phyloP scores from a whole-genome alignment of 2,113 vertebrate genomes.

The Pluvialis apricaria region DNA sequence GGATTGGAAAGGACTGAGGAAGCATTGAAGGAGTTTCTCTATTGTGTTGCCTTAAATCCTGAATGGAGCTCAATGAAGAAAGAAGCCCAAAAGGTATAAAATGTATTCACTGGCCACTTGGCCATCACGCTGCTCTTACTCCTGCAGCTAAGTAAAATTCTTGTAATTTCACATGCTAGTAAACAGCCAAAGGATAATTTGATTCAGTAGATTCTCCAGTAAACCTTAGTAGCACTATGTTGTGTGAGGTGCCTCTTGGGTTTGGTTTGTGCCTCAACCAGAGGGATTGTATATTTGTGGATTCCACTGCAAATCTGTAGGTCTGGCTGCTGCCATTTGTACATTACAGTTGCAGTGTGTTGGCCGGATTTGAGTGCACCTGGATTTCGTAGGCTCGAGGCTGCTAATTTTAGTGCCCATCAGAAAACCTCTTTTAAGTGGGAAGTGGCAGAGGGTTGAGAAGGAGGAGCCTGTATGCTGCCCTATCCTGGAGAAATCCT shows the following conservation, averaged over 20 bases:
- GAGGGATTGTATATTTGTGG: background rate
- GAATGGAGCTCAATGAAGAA: slow-evolving; percentile 86
- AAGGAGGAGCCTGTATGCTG: background rate
- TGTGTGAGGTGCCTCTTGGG: accelerated
- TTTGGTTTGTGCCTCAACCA: background rate
- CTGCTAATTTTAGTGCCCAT: background rate
- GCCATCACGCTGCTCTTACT: background rate
- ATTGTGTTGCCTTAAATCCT: slow-evolving; percentile 89
- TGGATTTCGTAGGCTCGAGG: background rate
- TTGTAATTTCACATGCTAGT: background rate
- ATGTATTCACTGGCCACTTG: background rate
- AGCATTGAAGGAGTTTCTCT: slow-evolving; percentile 86
- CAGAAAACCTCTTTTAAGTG: background rate
- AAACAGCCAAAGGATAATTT: background rate
- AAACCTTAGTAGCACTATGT: background rate
- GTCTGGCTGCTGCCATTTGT: accelerated
- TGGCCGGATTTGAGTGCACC: background rate
- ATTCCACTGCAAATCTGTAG: background rate
- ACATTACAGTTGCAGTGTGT: background rate
- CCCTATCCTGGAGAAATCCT: background rate
- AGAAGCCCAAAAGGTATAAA: slow-evolving; percentile 87
- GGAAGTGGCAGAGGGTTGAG: background rate
- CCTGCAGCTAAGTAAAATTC: background rate
- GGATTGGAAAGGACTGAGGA: slow-evolving; percentile 82
- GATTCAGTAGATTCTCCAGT: background rate